phyloP scores from a whole-genome alignment of 1,140 invertebrate species.

The Periplaneta americana region DNA sequence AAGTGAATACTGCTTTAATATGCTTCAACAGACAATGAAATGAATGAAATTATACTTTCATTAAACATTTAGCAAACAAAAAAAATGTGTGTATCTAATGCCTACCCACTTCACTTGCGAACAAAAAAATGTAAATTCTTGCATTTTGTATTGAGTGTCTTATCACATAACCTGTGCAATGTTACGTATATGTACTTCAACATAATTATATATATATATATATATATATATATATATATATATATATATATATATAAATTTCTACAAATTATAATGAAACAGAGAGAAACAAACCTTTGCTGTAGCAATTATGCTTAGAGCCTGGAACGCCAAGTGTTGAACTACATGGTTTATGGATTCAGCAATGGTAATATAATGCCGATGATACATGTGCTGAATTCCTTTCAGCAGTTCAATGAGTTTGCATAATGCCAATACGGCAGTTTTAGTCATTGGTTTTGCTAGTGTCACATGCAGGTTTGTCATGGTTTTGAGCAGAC shows the following conservation, averaged over 20 bases:
- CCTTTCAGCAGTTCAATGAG: constrained; percentile 78
- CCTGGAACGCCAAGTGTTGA: constrained; percentile 63
- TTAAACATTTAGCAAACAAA: too few relatives aligned
- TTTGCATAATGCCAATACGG: constrained; percentile 69
- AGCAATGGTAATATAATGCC: constrained; percentile 50
- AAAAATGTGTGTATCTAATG: too few relatives aligned
- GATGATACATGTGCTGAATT: constrained; percentile 56
- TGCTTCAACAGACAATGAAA: too few relatives aligned
- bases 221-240: constrained; percentile 25
- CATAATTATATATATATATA: constrained; percentile 3
- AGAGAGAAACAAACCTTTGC: constrained; percentile 41
- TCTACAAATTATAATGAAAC: background rate
- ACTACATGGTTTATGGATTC: constrained; percentile 58
- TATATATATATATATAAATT: constrained; percentile 14
- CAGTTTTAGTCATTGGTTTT: constrained; percentile 71
- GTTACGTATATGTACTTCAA: background rate
- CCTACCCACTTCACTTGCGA: too few relatives aligned
- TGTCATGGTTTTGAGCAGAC: constrained; percentile 60
- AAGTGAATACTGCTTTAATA: too few relatives aligned
- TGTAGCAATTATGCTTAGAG: constrained; percentile 49
- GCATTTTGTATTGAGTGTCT: too few relatives aligned
- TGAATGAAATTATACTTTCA: too few relatives aligned
- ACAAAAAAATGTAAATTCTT: too few relatives aligned
- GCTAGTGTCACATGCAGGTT: constrained; percentile 73
- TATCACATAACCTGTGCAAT: too few relatives aligned